Base-by-base conservation (phyloP, 92 coral and sea anemone genomes). In the Heteractis magnifica region DNA sequence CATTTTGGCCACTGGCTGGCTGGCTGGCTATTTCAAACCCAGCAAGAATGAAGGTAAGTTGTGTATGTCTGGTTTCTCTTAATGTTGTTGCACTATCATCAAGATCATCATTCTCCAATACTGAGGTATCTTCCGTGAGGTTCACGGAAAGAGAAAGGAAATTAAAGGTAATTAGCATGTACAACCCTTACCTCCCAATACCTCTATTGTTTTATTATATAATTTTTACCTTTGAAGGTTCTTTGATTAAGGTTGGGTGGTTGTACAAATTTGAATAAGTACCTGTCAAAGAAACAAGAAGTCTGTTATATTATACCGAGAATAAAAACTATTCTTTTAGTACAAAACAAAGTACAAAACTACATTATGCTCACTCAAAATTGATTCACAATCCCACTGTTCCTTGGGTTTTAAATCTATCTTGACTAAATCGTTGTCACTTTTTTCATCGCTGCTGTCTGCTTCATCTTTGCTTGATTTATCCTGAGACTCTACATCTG, bases 311-410 rank as follows among this genome's bases (percentile, higher is more conserved):
- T 34, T 34, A 34, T 34, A 34, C 44, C 44, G 1, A 34, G 44
- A 34, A 34, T 34, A 34, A 34, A 34, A 62, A 18, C 12, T 16
- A 16, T 18, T 16, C 1, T 2, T 58, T 58, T 58, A 14, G 18
- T 14, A 4, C 0, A 7, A 58, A 12, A 5, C 16, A 62, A 6
- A 16, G 14, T 62, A 62, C 8, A 20, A 6, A 0, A 9, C 16
- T 3, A 11, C 5, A 5, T 62, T 18, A 13, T 2, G 87, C 98
- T 92, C 83, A 96, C 98, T 96, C 51, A 96, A 83, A 83, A 96
- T 94, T 10, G 99, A 94, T 90, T 94, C 99, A 78, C 99, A 96
- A 86, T 96, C 99, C 99, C 99, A 96, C 65, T 89, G 90, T 68
- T 96, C 99, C 71, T 92, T 94, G 6, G 94, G 91, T 20, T 82